These are phyloP conservation scores for Macroteleia sp. DNA, from an alignment of 2,888 invertebrate genomes.

Conservation along the genomic window DNA sequence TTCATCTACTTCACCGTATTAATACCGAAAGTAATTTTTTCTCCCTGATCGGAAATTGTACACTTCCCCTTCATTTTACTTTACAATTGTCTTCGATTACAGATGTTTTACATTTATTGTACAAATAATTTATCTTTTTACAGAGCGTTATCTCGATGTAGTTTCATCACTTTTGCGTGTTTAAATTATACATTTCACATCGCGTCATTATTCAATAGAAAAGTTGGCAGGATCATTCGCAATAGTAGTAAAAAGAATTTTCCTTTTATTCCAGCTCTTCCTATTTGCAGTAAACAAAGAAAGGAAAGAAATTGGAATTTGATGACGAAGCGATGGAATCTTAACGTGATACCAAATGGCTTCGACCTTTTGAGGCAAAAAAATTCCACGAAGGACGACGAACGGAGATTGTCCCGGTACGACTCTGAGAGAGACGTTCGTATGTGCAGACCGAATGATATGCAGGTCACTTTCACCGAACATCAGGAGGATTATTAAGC, in stretches of 20 bases:
- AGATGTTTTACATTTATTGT: too few species aligned
- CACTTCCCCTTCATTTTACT: too few species aligned
- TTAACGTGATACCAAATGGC: constrained; percentile 29
- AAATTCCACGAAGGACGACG: constrained; percentile 57
- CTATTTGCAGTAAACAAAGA: constrained; percentile 34
- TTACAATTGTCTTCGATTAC: too few species aligned
- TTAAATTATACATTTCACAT: constrained; percentile 3
- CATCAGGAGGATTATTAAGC: constrained; percentile 52
- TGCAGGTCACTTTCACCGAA: constrained; percentile 65
- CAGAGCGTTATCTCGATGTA: constrained; percentile 1
- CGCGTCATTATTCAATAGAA: constrained; percentile 23
- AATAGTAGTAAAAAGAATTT: background rate
- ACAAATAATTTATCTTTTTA: too few species aligned
- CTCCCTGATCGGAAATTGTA: too few species aligned
- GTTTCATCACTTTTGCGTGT: constrained; percentile 6
- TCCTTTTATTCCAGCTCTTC: constrained; percentile 17
- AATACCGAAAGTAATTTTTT: too few species aligned
- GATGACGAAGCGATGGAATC: constrained; percentile 32
- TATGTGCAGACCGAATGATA: constrained; percentile 45
- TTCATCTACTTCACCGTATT: too few species aligned
- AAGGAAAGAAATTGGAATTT: constrained; percentile 22
- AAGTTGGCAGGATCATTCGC: constrained; percentile 6
- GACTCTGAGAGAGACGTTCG: background rate
- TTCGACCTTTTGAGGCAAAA: constrained; percentile 58
- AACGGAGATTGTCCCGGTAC: constrained; percentile 52